Percentiles rank a stretch among this genome's conserved stretches.
These are phyloP conservation scores for Colius striatus DNA, from an alignment of 2,113 vertebrate species.

Conservation along the genomic window DNA sequence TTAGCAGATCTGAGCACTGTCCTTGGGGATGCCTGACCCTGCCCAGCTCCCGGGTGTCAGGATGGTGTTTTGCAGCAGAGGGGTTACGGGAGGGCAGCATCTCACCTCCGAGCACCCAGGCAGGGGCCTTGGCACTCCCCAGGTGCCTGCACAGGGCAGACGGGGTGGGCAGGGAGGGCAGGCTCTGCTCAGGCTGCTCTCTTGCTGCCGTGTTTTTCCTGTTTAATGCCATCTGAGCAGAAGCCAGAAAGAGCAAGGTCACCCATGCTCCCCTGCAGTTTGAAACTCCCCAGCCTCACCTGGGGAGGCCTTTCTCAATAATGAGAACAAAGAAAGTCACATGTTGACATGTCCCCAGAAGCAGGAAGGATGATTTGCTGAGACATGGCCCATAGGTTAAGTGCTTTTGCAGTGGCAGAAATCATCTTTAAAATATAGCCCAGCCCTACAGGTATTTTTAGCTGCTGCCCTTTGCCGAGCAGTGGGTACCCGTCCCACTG, in stretches of 20 bases:
- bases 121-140: fast-evolving
- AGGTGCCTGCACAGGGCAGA: fast-evolving
- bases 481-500: background rate
- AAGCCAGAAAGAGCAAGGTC: background rate
- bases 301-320: background rate
- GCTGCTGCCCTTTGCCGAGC: background rate
- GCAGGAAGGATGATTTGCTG: background rate
- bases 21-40: background rate
- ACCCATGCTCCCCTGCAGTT: background rate
- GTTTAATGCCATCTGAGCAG: background rate
- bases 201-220: background rate
- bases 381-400: background rate
- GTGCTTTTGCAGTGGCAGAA: background rate
- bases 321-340: background rate
- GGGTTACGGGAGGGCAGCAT: background rate
- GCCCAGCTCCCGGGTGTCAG: fast-evolving
- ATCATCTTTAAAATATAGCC: background rate
- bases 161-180: background rate
- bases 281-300: background rate
- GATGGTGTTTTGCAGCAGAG: background rate
- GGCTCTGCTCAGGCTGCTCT: background rate
- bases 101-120: fast-evolving
- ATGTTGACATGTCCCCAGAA: background rate
- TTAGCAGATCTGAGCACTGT: background rate
- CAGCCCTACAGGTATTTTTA: background rate